These are phyloP conservation scores for Brachycybe producta DNA, from an alignment of 2,888 invertebrate genomes.

Conservation along the genomic window DNA sequence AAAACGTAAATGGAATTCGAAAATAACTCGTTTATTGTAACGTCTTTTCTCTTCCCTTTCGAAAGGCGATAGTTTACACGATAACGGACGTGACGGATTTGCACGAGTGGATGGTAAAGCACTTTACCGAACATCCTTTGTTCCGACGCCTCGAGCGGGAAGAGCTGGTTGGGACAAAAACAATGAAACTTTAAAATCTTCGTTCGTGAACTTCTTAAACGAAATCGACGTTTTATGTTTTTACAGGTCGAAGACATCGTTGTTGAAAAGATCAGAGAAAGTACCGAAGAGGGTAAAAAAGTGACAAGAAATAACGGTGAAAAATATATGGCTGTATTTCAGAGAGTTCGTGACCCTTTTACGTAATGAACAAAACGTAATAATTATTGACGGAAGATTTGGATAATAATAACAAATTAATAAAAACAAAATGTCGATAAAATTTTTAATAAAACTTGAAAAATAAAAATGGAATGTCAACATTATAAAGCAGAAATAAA, in stretches of 20 bases:
- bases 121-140: conserved; percentile 78
- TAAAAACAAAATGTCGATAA: too few relatives aligned
- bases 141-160: conserved; percentile 60
- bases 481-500: too few relatives aligned
- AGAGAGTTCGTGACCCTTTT: conserved; percentile 40
- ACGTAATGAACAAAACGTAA: neutral
- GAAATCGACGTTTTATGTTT: too few relatives aligned
- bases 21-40: conserved; percentile 6
- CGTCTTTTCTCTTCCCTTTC: conserved; percentile 22
- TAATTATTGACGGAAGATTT: too few relatives aligned
- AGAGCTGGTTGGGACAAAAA: conserved; percentile 48
- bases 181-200: conserved; percentile 11
- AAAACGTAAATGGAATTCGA: conserved; percentile 4
- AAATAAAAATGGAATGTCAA: too few relatives aligned
- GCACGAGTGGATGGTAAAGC: conserved; percentile 91
- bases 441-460: too few relatives aligned
- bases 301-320: conserved; percentile 88
- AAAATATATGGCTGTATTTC: conserved; percentile 83
- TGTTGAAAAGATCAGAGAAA: conserved; percentile 74
- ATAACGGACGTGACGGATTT: conserved; percentile 96
- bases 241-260: conserved; percentile 70
- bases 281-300: conserved; percentile 97
- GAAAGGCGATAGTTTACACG: conserved; percentile 79
- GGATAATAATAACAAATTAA: too few relatives aligned
- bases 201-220: conserved; percentile 15